Percentiles rank a stretch among this genome's conserved stretches.
Evolutionary conservation across 2,797 vertebrate species (phyloP).

Genomic region (Lagorchestes hirsutus): DNA sequence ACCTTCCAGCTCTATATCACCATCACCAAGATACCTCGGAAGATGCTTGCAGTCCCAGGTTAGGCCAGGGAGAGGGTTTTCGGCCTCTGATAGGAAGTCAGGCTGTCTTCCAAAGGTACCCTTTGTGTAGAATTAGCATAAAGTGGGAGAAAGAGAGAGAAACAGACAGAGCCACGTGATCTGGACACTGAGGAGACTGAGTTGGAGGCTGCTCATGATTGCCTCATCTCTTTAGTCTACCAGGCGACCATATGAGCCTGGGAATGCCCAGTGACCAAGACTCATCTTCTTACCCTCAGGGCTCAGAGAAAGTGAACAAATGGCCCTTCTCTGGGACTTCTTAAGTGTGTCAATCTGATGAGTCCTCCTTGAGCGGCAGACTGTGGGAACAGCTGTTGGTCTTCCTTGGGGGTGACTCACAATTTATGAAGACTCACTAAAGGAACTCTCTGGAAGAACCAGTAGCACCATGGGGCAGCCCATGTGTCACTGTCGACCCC

Average conservation of each 20-base stretch:
- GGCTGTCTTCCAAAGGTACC: neutral
- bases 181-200: neutral
- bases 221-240: neutral
- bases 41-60: neutral
- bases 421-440: neutral
- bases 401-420: neutral
- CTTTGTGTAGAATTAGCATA: neutral
- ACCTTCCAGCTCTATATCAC: neutral
- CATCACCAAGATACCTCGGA: neutral
- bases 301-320: neutral
- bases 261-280: conserved; percentile 3
- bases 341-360: neutral
- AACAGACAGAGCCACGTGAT: neutral
- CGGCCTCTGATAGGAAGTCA: neutral
- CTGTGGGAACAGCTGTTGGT: neutral
- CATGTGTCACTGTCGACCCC: no score
- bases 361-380: neutral
- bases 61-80: neutral
- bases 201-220: neutral
- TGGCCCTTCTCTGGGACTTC: neutral
- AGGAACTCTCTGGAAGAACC: neutral
- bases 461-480: neutral
- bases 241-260: neutral
- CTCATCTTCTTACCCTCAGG: neutral
- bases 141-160: neutral